Evolutionary conservation across 23 tunicate genomes (phyloP).

Genomic region (Halocynthia roretzi): DNA sequence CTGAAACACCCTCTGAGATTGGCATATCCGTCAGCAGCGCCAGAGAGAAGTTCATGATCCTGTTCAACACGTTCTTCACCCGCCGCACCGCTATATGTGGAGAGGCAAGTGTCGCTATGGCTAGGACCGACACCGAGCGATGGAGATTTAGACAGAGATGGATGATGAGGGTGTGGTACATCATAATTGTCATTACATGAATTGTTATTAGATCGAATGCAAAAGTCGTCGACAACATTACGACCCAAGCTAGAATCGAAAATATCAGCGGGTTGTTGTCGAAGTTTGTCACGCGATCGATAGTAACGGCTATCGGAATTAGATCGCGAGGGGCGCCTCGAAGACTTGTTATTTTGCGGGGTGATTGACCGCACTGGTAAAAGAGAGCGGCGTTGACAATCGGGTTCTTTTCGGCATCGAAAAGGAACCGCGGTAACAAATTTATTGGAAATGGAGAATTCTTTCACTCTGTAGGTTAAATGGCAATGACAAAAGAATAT

Average conservation of each 20-base stretch:
- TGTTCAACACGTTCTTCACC: background rate
- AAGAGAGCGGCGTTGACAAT: too few relatives aligned
- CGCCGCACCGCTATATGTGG: slow-evolving; percentile 26
- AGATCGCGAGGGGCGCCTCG: slow-evolving; percentile 23
- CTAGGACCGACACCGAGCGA: slow-evolving; percentile 31
- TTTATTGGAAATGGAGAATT: too few relatives aligned
- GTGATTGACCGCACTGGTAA: background rate
- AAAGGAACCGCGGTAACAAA: too few relatives aligned
- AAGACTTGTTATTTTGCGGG: background rate
- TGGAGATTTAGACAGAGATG: slow-evolving; percentile 4
- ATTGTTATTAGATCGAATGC: too few relatives aligned
- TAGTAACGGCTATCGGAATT: slow-evolving; percentile 6
- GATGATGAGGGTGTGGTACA: too few relatives aligned
- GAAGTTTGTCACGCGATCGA: background rate
- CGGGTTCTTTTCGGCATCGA: too few relatives aligned
- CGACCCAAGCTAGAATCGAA: too few relatives aligned
- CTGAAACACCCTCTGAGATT: slow-evolving; percentile 26
- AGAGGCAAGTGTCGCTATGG: slow-evolving; percentile 49
- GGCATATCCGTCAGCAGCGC: slow-evolving; percentile 16
- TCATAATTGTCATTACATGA: too few relatives aligned
- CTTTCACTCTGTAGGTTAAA: too few relatives aligned
- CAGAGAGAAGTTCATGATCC: slow-evolving; percentile 8
- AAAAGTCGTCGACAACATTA: too few relatives aligned
- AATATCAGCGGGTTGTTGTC: background rate
- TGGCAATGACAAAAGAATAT: too few relatives aligned